A percentile compares a stretch with the other conserved stretches of the same genome.
Conservation (phyloP, 2,888 invertebrate species). For the Nomada hirtipes region DNA sequence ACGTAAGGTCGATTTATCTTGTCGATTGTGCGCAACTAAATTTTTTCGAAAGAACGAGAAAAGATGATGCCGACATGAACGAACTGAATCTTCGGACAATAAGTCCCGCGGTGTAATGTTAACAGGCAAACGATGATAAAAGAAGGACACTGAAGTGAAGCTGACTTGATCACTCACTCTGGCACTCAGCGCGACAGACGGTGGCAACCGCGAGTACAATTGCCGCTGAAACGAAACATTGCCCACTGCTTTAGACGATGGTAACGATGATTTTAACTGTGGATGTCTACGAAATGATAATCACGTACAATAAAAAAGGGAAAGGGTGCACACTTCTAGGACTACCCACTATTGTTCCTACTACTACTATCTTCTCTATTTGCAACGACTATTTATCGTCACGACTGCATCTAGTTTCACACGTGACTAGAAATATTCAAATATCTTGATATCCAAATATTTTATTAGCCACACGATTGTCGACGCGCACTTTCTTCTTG, state of each 20-base stretch:
- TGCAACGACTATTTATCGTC: constrained; percentile 18
- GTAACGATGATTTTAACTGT: background rate
- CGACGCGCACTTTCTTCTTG: no score
- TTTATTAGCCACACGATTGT: background rate
- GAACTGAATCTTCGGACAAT: constrained; percentile 24
- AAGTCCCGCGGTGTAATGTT: constrained; percentile 35
- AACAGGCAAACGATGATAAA: constrained; percentile 39
- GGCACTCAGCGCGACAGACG: constrained; percentile 82
- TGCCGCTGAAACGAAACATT: constrained; percentile 79
- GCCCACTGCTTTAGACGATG: constrained; percentile 63
- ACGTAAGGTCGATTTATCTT: background rate
- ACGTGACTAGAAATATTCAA: background rate
- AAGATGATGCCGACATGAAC: background rate
- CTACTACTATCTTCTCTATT: constrained; percentile 41
- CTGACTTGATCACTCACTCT: constrained; percentile 80
- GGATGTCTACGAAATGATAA: constrained; percentile 45
- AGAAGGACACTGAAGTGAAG: constrained; percentile 59
- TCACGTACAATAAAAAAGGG: constrained; percentile 33
- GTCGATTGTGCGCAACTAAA: background rate
- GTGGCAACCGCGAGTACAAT: constrained; percentile 81
- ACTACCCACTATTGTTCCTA: constrained; percentile 56
- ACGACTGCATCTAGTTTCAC: constrained; percentile 22
- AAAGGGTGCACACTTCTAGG: constrained; percentile 46
- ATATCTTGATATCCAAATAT: constrained; percentile 4
- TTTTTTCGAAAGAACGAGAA: background rate